phyloP scores from a whole-genome alignment of 2,113 vertebrate species.

The Engystomops pustulosus region DNA sequence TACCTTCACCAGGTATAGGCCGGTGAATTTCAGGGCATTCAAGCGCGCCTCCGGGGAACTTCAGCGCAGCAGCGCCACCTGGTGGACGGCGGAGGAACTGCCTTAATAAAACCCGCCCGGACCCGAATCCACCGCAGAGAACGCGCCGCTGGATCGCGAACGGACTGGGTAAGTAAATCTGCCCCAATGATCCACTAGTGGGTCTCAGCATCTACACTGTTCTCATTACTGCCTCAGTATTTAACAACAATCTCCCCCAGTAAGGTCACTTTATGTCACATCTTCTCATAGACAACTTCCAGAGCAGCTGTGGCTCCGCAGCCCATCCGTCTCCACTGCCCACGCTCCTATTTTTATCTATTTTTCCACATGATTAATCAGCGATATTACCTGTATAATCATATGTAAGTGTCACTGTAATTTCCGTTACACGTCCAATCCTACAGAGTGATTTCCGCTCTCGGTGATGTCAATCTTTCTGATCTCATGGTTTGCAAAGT shows the following conservation, averaged over 20 bases:
- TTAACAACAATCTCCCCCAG: neutral
- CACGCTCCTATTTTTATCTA: neutral
- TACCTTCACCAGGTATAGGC: no score
- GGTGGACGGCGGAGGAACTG: no score
- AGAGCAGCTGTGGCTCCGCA: neutral
- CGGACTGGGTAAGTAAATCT: no score
- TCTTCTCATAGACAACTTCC: neutral
- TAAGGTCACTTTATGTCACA: neutral
- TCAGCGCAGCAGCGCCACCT: no score
- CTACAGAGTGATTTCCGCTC: constrained; percentile 44
- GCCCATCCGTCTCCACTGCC: constrained; percentile 8
- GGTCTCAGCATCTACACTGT: no score
- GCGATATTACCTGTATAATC: constrained; percentile 33
- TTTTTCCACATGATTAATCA: constrained; percentile 49
- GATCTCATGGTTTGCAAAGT: constrained; percentile 29
- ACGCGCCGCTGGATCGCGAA: no score
- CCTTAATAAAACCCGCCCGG: no score
- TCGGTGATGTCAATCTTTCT: constrained; percentile 35
- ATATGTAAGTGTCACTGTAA: constrained; percentile 45
- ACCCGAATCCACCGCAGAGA: no score
- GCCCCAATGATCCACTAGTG: no score
- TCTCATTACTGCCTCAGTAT: no score
- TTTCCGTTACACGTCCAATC: constrained; percentile 33
- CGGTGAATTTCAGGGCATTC: no score
- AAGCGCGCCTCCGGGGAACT: no score